Conservation (phyloP, 1,140 invertebrate genomes). For the Ips typographus region DNA sequence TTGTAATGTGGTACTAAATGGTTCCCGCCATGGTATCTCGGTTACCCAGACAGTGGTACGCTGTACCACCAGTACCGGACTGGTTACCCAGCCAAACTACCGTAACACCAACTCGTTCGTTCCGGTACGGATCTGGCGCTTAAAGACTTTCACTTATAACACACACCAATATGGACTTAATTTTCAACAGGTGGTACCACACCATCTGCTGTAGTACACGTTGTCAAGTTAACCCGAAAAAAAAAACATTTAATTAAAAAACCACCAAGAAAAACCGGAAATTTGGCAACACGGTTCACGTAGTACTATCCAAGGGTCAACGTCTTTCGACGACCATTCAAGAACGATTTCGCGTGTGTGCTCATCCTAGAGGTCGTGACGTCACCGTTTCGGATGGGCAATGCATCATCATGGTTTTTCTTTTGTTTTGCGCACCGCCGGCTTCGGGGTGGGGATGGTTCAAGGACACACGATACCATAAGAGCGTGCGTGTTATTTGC, state of each 20-base stretch:
- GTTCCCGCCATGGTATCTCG: conserved; percentile 24
- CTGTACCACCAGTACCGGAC: not conserved
- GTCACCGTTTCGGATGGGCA: conserved; percentile 10
- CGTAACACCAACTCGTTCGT: too few species aligned
- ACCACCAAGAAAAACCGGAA: not conserved
- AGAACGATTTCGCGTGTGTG: conserved; percentile 28
- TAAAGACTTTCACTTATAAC: conserved; percentile 37
- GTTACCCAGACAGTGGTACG: conserved; percentile 25
- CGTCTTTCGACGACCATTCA: conserved; percentile 34
- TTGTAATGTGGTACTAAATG: conserved; percentile 41
- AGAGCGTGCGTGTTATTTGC: too few species aligned
- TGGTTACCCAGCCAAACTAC: not conserved
- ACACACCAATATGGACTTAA: conserved; percentile 14
- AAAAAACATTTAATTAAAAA: not conserved
- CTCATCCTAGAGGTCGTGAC: conserved; percentile 39
- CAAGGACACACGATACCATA: too few species aligned
- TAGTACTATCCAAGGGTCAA: conserved; percentile 31
- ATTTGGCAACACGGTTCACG: conserved; percentile 11
- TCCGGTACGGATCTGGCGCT: conserved; percentile 9
- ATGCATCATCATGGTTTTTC: too few species aligned
- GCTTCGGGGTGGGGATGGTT: too few species aligned
- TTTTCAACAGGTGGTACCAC: conserved; percentile 22
- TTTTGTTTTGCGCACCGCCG: too few species aligned
- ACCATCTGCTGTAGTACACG: conserved; percentile 31
- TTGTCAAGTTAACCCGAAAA: conserved; percentile 12